These are phyloP conservation scores for Drosophila affinis DNA, from an alignment of 2,888 invertebrate species.

Conservation along the genomic window DNA sequence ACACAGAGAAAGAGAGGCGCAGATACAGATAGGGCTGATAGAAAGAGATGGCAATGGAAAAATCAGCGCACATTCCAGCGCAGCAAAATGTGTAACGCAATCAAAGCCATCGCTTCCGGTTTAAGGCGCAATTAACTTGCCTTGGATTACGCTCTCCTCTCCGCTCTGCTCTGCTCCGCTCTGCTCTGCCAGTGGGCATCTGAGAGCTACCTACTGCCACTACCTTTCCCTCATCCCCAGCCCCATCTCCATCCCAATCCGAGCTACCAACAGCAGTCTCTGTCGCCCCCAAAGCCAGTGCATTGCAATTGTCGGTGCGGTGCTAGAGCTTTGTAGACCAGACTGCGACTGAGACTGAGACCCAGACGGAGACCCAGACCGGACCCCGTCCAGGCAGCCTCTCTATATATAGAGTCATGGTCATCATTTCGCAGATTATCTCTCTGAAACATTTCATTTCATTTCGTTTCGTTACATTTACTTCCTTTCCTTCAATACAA, in stretches of 20 bases:
- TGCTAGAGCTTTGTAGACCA: slow-evolving; percentile 40
- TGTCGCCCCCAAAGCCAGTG: slow-evolving; percentile 2
- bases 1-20: neutral
- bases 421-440: slow-evolving; percentile 74
- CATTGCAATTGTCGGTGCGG: slow-evolving; percentile 45
- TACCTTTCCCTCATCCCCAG: neutral
- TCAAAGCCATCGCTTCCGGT: slow-evolving; percentile 80
- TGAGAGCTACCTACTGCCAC: neutral
- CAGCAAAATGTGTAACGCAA: slow-evolving; percentile 77
- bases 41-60: slow-evolving; percentile 36
- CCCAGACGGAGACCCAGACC: neutral
- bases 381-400: slow-evolving; percentile 25
- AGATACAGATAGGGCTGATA: neutral
- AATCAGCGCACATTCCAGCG: slow-evolving; percentile 78
- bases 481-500: slow-evolving; percentile 39
- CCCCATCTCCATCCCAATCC: neutral
- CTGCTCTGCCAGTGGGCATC: slow-evolving; percentile 29
- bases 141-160: slow-evolving; percentile 69
- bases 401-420: slow-evolving; percentile 62
- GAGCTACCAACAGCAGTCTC: no score
- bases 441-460: slow-evolving; percentile 39
- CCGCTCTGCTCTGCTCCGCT: neutral
- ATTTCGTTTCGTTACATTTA: slow-evolving; percentile 64
- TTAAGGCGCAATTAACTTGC: slow-evolving; percentile 77
- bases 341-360: slow-evolving; percentile 1